Evolutionary conservation across 2,888 invertebrate species (phyloP), one percentile per base, ranked within the genome.

Genomic region (Chironomus tentans): DNA sequence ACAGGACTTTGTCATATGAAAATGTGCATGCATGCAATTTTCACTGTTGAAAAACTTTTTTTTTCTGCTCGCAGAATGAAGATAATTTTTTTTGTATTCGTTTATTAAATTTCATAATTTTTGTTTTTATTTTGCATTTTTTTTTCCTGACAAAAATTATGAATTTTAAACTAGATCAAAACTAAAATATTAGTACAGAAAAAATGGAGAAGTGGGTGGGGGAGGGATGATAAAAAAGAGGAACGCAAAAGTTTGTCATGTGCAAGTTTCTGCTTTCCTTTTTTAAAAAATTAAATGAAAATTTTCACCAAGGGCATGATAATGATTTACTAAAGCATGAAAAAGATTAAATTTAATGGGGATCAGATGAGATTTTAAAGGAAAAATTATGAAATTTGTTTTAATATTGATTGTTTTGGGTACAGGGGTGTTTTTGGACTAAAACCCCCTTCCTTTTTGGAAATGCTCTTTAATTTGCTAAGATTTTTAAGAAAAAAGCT

Each of bases 81-180:
- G 13, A 65, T 65, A 22, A 10, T 65, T 65, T 65, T 65, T 65
- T 65, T 24, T 24, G 21, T 18, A 6, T 18, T 65, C 21, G 24
- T 65, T 65, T 18, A 65, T 65, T 65, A 65, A 65, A 65, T 65
- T 65, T 65, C 15, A 68, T 7, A 68, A 38, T 68, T 68, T 28
- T 62, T 38, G 5, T 70, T 1, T 22, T 21, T 18, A 56, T 70
- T 70, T 46, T 38, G 12, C 18, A 10, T 70, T 21, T 56, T 56
- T 22, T 56, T 47, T 18, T 65, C 7, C n/a, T 21, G 22, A 65
- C 12, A 65, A 68, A 62, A 73, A 46, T 61, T 73, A 73, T 73
- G 21, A 73, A 73, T 46, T 73, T 73, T 28, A 73, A 50, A 73
- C 50, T 73, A 22, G 61, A 62, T 73, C 72, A 73, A 13, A 56